These are phyloP conservation scores for Chesias legatella DNA, from an alignment of 2,888 invertebrate species.

Conservation along the genomic window DNA sequence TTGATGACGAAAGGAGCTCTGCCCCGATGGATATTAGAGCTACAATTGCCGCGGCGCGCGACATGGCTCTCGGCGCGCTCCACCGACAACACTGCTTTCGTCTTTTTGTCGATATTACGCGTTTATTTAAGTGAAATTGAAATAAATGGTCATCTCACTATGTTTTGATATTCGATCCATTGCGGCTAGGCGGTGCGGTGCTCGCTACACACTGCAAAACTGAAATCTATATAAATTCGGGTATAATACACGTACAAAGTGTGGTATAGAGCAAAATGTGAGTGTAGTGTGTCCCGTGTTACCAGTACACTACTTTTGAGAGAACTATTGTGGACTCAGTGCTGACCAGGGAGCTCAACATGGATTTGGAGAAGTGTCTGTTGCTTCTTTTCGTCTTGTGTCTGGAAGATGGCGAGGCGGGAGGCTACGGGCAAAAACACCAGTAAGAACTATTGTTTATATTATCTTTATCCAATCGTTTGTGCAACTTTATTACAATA, in stretches of 20 bases:
- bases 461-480: not conserved
- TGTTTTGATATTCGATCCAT: constrained; percentile 68
- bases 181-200: constrained; percentile 50
- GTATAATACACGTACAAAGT: constrained; percentile 49
- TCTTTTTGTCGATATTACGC: constrained; percentile 75
- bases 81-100: constrained; percentile 53
- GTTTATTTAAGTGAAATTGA: constrained; percentile 79
- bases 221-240: constrained; percentile 50
- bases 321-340: constrained; percentile 42
- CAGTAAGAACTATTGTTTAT: constrained; percentile 51
- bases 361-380: constrained; percentile 59
- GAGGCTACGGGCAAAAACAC: constrained; percentile 66
- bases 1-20: constrained; percentile 41
- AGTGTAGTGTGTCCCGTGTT: constrained; percentile 40
- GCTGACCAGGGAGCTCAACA: constrained; percentile 28
- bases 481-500: not conserved
- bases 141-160: constrained; percentile 77
- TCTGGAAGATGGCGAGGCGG: constrained; percentile 55
- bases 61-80: constrained; percentile 47
- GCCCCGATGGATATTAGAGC: constrained; percentile 39
- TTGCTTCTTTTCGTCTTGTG: constrained; percentile 54
- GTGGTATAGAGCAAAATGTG: constrained; percentile 64
- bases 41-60: constrained; percentile 35
- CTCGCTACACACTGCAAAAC: constrained; percentile 44
- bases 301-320: constrained; percentile 38